These are phyloP conservation scores for Lomographa bimaculata DNA, from an alignment of 2,888 invertebrate species.

Conservation along the genomic window DNA sequence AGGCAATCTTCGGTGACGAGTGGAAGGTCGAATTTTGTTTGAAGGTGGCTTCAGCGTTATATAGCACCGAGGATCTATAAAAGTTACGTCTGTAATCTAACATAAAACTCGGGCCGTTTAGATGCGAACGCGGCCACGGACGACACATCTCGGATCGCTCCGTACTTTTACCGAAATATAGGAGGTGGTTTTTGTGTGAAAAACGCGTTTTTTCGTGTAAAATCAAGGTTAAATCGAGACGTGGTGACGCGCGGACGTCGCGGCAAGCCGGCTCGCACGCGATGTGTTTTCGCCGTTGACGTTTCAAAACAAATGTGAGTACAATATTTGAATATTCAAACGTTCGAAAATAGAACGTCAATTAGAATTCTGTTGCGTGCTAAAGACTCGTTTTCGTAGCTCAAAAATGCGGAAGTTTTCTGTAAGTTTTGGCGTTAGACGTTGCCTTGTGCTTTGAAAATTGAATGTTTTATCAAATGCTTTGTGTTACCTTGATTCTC, in stretches of 20 bases:
- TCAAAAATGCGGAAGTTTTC: slow-evolving; percentile 24
- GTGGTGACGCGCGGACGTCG: slow-evolving; percentile 58
- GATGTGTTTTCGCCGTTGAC: slow-evolving; percentile 60
- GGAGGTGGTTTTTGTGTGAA: slow-evolving; percentile 73
- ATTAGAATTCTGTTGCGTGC: slow-evolving; percentile 27
- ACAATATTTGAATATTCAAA: slow-evolving; percentile 60
- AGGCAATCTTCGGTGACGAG: too few species aligned
- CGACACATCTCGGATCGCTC: slow-evolving; percentile 82
- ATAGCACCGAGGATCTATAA: slow-evolving; percentile 84
- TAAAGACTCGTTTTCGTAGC: slow-evolving; percentile 26
- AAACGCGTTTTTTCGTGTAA: slow-evolving; percentile 70
- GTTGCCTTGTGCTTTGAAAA: slow-evolving; percentile 12
- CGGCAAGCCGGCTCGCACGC: slow-evolving; percentile 57
- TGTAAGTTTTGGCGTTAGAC: neutral
- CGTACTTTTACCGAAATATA: slow-evolving; percentile 82
- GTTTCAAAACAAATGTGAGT: slow-evolving; percentile 70
- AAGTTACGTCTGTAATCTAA: slow-evolving; percentile 84
- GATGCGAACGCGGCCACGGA: slow-evolving; percentile 83
- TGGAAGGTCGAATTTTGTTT: too few species aligned
- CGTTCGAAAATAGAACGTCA: slow-evolving; percentile 34
- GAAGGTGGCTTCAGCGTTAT: slow-evolving; percentile 79
- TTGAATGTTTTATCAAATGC: slow-evolving; percentile 12
- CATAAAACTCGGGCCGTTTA: slow-evolving; percentile 84
- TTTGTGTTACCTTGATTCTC: neutral
- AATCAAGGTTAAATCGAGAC: slow-evolving; percentile 60